Evolutionary conservation across 2,113 vertebrate genomes (phyloP).

Genomic region (Triplophysa siluroides): DNA sequence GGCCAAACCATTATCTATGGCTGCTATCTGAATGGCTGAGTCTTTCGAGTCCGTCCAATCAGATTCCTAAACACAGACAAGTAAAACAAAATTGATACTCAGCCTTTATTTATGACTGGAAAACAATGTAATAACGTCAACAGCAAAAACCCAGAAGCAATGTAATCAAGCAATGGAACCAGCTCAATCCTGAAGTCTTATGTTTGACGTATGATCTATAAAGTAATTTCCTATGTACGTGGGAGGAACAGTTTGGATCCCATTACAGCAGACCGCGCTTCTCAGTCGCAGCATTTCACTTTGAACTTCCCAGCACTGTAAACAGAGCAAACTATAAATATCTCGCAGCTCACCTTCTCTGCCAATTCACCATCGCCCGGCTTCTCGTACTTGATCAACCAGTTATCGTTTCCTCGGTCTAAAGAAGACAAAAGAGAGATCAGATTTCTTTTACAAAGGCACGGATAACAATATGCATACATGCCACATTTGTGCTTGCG

Average conservation of each 20-base stretch:
- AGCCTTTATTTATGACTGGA: not conserved
- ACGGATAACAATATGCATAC: slow-evolving; percentile 12
- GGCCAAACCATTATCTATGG: slow-evolving; percentile 95
- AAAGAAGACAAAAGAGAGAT: slow-evolving; percentile 49
- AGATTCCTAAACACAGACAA: slow-evolving; percentile 68
- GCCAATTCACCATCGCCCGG: slow-evolving; percentile 68
- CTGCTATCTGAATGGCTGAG: slow-evolving; percentile 86
- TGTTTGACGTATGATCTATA: not conserved
- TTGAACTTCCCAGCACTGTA: not conserved
- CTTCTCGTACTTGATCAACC: slow-evolving; percentile 93
- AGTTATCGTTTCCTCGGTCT: slow-evolving; percentile 98
- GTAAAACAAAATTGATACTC: not conserved
- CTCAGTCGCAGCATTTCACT: not conserved
- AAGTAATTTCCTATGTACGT: not conserved
- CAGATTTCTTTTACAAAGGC: slow-evolving; percentile 15
- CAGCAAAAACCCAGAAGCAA: not conserved
- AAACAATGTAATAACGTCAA: not conserved
- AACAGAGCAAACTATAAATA: slow-evolving; percentile 12
- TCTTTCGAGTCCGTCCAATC: slow-evolving; percentile 76
- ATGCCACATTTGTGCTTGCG: not conserved
- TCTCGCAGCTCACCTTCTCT: slow-evolving; percentile 74
- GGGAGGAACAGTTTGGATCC: not conserved
- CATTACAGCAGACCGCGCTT: not conserved
- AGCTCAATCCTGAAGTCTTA: not conserved
- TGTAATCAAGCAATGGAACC: not conserved